Conservation (phyloP, 2,888 invertebrate genomes). For the Stictocephala bisonia region DNA sequence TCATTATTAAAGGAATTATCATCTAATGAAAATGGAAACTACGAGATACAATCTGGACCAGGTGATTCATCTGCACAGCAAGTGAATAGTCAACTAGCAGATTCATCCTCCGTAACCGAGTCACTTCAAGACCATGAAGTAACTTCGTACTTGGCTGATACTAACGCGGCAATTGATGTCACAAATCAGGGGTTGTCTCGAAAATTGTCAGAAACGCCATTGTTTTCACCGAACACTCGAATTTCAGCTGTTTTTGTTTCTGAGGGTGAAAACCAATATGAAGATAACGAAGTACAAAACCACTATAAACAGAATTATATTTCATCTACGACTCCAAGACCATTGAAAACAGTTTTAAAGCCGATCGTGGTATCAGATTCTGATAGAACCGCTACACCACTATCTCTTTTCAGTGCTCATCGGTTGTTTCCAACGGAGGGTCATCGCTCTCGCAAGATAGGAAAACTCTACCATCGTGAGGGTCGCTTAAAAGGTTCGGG, state of each 20-base stretch:
- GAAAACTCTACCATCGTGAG: constrained; percentile 27
- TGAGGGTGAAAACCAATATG: constrained; percentile 49
- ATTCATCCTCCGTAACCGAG: background rate
- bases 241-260: constrained; percentile 58
- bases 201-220: constrained; percentile 4
- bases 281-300: constrained; percentile 48
- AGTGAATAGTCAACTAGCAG: too few relatives aligned
- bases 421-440: background rate
- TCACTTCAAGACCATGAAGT: constrained; percentile 43
- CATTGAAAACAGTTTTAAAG: constrained; percentile 47
- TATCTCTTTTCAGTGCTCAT: background rate
- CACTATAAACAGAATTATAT: constrained; percentile 25
- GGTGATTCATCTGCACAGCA: too few relatives aligned
- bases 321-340: constrained; percentile 28
- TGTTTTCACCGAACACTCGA: constrained; percentile 49
- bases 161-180: constrained; percentile 52
- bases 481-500: background rate
- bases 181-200: constrained; percentile 43
- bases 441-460: background rate
- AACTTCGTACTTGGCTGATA: constrained; percentile 55
- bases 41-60: too few relatives aligned
- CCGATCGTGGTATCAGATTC: constrained; percentile 53
- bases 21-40: too few relatives aligned
- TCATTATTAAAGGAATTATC: too few relatives aligned
- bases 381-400: background rate